Evolutionary conservation across 1,140 invertebrate genomes (phyloP).

Genomic region (roundworm (Caenorhabditis elegans)): DNA sequence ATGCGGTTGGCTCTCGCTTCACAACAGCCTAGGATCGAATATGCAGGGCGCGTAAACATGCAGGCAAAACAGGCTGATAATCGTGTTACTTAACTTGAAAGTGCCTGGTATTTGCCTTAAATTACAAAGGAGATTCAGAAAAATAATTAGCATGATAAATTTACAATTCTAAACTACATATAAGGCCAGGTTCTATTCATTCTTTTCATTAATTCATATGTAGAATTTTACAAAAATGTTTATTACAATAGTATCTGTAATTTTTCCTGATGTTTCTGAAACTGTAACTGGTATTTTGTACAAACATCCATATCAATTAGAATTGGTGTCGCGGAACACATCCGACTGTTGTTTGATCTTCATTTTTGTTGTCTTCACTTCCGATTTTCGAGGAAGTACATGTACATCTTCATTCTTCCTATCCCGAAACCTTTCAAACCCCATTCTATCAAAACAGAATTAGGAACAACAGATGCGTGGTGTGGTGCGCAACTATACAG

Average conservation of each 20-base stretch:
- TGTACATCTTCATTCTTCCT: not conserved
- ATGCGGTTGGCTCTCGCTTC: not conserved
- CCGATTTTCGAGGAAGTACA: not conserved
- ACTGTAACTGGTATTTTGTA: no score
- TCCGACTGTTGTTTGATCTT: not conserved
- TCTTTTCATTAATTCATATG: no score
- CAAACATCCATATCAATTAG: no score
- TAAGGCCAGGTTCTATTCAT: no score
- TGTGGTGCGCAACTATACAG: not conserved
- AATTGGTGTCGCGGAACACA: no score
- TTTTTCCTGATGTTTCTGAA: no score
- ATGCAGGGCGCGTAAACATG: conserved; percentile 14
- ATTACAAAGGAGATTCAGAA: no score
- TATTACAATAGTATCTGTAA: no score
- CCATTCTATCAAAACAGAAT: not conserved
- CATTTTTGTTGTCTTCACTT: not conserved
- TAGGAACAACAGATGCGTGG: not conserved
- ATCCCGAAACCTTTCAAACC: not conserved
- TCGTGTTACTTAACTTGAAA: not conserved
- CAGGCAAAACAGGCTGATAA: not conserved
- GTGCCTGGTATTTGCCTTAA: no score
- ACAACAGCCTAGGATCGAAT: not conserved
- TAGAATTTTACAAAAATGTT: no score
- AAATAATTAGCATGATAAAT: no score
- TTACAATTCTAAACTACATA: no score